Evolutionary conservation across 2,797 vertebrate genomes (phyloP).

Genomic region (Sebastes vulpes): DNA sequence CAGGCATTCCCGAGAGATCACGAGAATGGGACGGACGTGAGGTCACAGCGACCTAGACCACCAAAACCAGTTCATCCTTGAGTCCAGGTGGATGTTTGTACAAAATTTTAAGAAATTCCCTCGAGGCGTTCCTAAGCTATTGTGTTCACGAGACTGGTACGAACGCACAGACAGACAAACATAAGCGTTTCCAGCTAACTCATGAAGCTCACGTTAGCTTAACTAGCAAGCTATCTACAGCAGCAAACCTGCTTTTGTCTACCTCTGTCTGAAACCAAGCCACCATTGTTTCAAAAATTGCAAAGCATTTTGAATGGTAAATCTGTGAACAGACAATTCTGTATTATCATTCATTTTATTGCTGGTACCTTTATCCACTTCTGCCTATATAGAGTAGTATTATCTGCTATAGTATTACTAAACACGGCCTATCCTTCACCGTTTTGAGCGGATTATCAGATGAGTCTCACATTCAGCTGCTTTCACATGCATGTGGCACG

Average conservation of each 20-base stretch:
- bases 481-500: constrained; percentile 54
- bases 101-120: background rate
- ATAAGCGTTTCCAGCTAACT: background rate
- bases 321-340: background rate
- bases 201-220: background rate
- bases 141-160: background rate
- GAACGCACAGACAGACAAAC: background rate
- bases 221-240: background rate
- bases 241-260: background rate
- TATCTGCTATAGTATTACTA: constrained; percentile 5
- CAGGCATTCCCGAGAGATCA: too few species aligned
- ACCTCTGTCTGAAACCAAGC: background rate
- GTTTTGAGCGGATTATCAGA: constrained; percentile 49
- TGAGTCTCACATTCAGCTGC: constrained; percentile 48
- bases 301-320: background rate
- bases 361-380: background rate
- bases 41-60: too few species aligned
- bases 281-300: background rate
- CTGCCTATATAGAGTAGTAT: background rate
- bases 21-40: too few species aligned
- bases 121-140: background rate
- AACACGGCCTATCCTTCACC: constrained; percentile 11
- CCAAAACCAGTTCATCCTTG: background rate
- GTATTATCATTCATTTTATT: background rate
- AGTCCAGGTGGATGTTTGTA: background rate